Evolutionary conservation across 2,888 invertebrate species (phyloP).

Genomic region (Lepidochitona cinerea): DNA sequence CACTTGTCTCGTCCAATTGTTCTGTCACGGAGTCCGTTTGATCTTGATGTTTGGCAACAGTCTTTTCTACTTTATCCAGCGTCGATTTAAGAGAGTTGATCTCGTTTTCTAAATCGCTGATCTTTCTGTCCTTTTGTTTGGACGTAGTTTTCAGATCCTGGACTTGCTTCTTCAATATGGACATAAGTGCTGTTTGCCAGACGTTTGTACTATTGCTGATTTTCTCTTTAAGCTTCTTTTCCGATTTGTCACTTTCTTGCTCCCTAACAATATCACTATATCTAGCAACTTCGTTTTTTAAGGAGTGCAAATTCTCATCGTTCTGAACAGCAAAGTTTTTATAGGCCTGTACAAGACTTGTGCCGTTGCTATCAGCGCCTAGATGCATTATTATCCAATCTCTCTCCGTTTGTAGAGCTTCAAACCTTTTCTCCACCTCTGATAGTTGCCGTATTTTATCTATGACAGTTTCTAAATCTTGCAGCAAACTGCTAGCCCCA

Average conservation of each 20-base stretch:
- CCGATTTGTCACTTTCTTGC: background rate
- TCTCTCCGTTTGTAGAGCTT: conserved; percentile 47
- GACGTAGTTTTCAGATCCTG: conserved; percentile 45
- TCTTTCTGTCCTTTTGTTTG: conserved; percentile 45
- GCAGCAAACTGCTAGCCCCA: conserved; percentile 40
- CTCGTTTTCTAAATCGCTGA: conserved; percentile 42
- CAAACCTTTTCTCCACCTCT: conserved; percentile 41
- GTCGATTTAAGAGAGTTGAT: conserved; percentile 35
- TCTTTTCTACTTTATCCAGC: background rate
- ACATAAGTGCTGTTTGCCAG: conserved; percentile 54
- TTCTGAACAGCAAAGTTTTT: conserved; percentile 44
- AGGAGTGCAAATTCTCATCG: conserved; percentile 42
- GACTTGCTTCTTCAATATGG: conserved; percentile 52
- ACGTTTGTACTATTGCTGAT: conserved; percentile 35
- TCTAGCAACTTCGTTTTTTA: conserved; percentile 36
- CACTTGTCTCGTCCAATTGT: background rate
- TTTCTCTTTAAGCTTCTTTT: conserved; percentile 9
- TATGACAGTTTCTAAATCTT: conserved; percentile 47
- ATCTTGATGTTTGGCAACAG: background rate
- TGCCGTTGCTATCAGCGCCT: conserved; percentile 34
- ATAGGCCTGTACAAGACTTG: conserved; percentile 45
- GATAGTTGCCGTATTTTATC: conserved; percentile 41
- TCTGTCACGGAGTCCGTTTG: background rate
- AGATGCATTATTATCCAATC: conserved; percentile 49
- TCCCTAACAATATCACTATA: conserved; percentile 27